Percentiles rank a stretch among this genome's conserved stretches.
Evolutionary conservation across 2,888 invertebrate species (phyloP).

Genomic region (Oscheius sp.): DNA sequence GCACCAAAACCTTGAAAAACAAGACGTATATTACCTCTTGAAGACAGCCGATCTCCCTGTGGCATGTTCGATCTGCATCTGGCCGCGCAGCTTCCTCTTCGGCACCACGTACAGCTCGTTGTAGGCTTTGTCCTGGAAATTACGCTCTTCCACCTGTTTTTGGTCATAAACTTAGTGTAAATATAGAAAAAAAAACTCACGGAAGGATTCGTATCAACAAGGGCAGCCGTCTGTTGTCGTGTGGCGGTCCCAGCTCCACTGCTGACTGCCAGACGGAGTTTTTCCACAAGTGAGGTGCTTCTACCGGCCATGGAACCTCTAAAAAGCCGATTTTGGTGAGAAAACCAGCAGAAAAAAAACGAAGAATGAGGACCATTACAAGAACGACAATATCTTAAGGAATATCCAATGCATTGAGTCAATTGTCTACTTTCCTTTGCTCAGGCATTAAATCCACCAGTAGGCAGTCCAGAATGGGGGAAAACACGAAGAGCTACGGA

Average conservation of each 20-base stretch:
- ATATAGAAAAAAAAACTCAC: slow-evolving; percentile 12
- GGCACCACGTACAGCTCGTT: slow-evolving; percentile 68
- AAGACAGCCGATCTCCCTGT: slow-evolving; percentile 54
- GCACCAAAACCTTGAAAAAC: no score
- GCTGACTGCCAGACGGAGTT: slow-evolving; percentile 4
- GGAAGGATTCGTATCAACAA: neutral
- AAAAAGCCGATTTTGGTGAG: no score
- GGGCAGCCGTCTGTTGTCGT: neutral
- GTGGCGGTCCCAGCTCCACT: neutral
- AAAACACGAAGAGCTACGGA: no score
- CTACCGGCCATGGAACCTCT: neutral
- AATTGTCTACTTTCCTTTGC: no score
- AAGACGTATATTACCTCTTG: slow-evolving; percentile 19
- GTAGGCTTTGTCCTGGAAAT: slow-evolving; percentile 61
- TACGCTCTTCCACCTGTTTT: neutral
- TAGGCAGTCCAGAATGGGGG: no score
- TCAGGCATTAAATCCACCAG: no score
- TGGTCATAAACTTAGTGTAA: no score
- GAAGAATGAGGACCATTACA: no score
- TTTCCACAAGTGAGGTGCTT: neutral
- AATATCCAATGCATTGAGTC: no score
- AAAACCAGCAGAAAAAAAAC: no score
- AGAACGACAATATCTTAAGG: no score
- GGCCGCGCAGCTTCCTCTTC: slow-evolving; percentile 66
- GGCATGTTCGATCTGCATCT: slow-evolving; percentile 64